Evolutionary conservation across 2,888 invertebrate genomes (phyloP), one percentile per base, ranked within the genome.

Genomic region (Lamellibrachia satsuma): DNA sequence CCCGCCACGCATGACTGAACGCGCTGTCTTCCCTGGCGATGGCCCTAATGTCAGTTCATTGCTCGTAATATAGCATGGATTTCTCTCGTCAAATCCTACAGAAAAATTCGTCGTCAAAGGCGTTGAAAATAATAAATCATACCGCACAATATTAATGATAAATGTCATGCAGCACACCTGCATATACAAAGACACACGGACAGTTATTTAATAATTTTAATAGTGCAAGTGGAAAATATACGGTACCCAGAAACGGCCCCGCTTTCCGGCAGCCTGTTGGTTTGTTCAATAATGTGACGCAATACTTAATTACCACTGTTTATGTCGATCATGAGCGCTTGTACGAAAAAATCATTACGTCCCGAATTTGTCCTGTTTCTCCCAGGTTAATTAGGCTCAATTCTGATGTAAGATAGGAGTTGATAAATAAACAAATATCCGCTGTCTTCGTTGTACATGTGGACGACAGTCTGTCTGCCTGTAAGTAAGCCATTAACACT

Each of bases 291-390:
- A 15, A 75, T n/a, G 75, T 75, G 75, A 75, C 75, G 75, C 75
- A 75, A 75, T n/a, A 75, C 75, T 75, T 75, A 75, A 75, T 75
- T 75, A 75, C 15, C n/a, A n/a, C n/a, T 75, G 75, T 75, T 75
- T 75, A 15, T 75, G 15, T 11, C 75, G 22, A 75, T 75, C 75
- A 75, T 75, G n/a, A 6, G 75, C 75, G 11, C 15, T 11, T 75
- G 75, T n/a, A 75, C 75, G 22, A 75, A 22, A 75, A 75, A 75
- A 75, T n/a, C n/a, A 11, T 75, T 22, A 75, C 22, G 75, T 75
- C 75, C 2, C 75, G 22, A n/a, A 4, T 75, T 75, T 75, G 15
- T 75, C 22, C 75, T 75, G 15, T 2, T 22, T 22, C 75, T 22
- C 0, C 75, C 75, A n/a, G n/a, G 15, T 75, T 75, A 75, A 75